Evolutionary conservation across 2,113 vertebrate species (phyloP).

Genomic region (Antechinus flavipes): DNA sequence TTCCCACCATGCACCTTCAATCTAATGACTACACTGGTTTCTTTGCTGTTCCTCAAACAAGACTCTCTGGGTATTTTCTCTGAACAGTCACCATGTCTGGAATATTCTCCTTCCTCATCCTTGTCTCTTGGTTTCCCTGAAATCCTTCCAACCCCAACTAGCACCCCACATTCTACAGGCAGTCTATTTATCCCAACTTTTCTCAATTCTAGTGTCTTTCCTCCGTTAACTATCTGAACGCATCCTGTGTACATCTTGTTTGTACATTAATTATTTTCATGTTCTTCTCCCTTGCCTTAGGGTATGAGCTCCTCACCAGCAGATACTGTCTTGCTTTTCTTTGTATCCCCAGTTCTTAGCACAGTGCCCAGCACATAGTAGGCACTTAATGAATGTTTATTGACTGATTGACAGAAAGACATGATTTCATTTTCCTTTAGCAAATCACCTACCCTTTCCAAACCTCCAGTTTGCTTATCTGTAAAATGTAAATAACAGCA

Average conservation of each 20-base stretch:
- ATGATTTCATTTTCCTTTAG: neutral
- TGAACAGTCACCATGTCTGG: neutral
- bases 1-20: neutral
- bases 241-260: neutral
- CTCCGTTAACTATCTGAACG: neutral
- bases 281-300: neutral
- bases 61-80: neutral
- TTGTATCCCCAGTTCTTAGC: neutral
- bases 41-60: neutral
- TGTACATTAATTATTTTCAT: neutral
- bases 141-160: neutral
- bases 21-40: neutral
- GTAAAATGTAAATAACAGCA: neutral
- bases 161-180: neutral
- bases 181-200: neutral
- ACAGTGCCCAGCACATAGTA: neutral
- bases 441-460: neutral
- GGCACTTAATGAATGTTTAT: neutral
- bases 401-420: neutral
- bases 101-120: neutral
- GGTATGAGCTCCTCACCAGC: neutral
- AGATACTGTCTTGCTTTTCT: neutral
- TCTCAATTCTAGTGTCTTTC: neutral
- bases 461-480: neutral
- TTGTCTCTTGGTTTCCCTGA: neutral